Evolutionary conservation across 2,797 vertebrate species (phyloP), one percentile per base, ranked within the genome.

Genomic region (Miichthys miiuy): DNA sequence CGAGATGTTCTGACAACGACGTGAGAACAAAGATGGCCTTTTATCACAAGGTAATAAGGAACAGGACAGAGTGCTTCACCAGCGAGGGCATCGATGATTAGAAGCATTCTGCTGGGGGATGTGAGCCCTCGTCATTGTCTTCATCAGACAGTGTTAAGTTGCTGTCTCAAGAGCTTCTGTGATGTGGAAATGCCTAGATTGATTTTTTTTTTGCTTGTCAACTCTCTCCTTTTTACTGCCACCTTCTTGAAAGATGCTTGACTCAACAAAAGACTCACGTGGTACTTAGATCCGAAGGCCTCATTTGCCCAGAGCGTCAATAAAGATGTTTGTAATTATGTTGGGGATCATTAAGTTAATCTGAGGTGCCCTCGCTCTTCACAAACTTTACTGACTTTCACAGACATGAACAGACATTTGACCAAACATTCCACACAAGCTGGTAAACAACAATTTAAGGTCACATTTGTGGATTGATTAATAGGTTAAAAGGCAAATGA

Each of bases 121-220:
- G 79, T 52, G 47, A 21, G 58, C 70, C 64, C 55, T 74, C 63
- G 50, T 70, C 77, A 60, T 70, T 41, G 60, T 78, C 72, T 61
- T 65, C 67, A 79, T 68, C 78, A 68, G 55, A 67, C 68, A 34
- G n/a, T 83, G 69, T 71, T 81, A 71, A 76, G 67, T 58, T 60
- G 48, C 67, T 42, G 68, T 77, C 73, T 82, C 42, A 25, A 83
- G 80, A 80, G 75, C 55, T 20, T 63, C 79, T 90, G 79, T 90
- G 84, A 89, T 87, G 87, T 89, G 68, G 62, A 91, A 92, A 91
- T 89, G 82, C 67, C 38, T 41, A 46, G 75, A 91, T 87, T 85
- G 87, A 91, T 92, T 92, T 85, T 69, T 77, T 68, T 51, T 61
- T 56, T 13, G 25, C 79, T 72, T 83, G 75, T 85, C 80, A 87